Evolutionary conservation across 1,140 invertebrate species (phyloP), one percentile per base, ranked within the genome.

Genomic region (Lepidurus couesii): DNA sequence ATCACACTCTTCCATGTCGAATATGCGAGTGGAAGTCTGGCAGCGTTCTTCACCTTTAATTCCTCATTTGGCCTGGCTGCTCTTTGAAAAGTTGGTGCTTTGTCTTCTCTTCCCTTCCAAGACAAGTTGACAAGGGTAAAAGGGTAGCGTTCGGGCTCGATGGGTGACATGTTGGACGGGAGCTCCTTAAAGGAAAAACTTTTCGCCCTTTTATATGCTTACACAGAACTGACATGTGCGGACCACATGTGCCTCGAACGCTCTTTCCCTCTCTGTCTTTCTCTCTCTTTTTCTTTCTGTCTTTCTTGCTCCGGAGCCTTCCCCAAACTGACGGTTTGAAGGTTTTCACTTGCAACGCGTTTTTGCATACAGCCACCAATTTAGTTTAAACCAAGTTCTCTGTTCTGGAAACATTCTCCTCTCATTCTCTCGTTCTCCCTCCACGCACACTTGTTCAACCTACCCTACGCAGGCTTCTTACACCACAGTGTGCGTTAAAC

Each of bases 101-200:
- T 65, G 16, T 65, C 21, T 21, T 21, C 45, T 16, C 53, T 13
- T 65, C 53, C 53, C 21, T 65, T 16, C 53, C 3, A n/a, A 16
- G 53, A 65, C 53, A 65, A 65, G 53, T 65, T 65, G 53, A 65
- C 53, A 65, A 65, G 53, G 53, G 53, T 16, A 65, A 65, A 65
- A 65, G 34, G 34, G 53, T 65, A 65, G 21, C 16, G 21, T 21
- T 65, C 13, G 10, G 16, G 16, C 45, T 47, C 9, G 53, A 34
- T 34, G 53, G 53, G 53, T n/a, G 21, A 65, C 53, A n/a, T 65
- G 53, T 65, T 65, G 21, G 21, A 65, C 34, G 34, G 34, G 34
- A 34, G 34, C 34, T 34, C 34, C 34, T 34, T 34, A 34, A 34
- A 34, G 34, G 34, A 34, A 34, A 34, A 34, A 34, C 34, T 34